Percentiles rank a stretch among this genome's conserved stretches.
phyloP scores from a whole-genome alignment of 2,113 vertebrate genomes.

The Cyphomyrus discorhynchus region DNA sequence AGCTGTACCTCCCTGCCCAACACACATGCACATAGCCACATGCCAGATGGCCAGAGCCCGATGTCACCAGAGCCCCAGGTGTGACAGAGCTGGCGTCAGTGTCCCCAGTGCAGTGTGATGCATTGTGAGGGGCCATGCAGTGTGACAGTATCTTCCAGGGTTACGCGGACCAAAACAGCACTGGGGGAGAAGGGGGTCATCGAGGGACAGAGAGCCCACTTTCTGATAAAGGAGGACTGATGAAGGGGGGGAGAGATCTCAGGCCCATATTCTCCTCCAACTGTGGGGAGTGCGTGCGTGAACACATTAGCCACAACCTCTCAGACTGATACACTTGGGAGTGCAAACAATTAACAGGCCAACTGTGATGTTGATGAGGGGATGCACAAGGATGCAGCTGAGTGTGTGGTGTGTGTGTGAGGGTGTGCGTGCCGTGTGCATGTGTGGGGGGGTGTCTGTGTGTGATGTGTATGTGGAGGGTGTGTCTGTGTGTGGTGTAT shows the following conservation, averaged over 20 bases:
- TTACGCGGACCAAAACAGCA: background rate
- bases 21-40: background rate
- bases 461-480: background rate
- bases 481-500: no score
- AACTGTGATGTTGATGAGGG: slow-evolving; percentile 24
- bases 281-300: background rate
- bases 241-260: background rate
- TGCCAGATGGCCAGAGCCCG: background rate
- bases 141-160: slow-evolving; percentile 31
- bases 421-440: background rate
- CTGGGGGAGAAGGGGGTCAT: background rate
- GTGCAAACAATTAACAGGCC: slow-evolving; percentile 28
- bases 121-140: slow-evolving; percentile 19
- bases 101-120: slow-evolving; percentile 17
- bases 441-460: slow-evolving; percentile 14
- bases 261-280: background rate
- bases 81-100: background rate
- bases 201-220: background rate
- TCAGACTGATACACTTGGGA: slow-evolving; percentile 27
- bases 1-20: background rate
- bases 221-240: background rate
- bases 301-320: slow-evolving; percentile 21
- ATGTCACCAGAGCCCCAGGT: slow-evolving; percentile 28
- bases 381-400: slow-evolving; percentile 29
- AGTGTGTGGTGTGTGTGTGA: background rate